Evolutionary conservation across 2,888 invertebrate species (phyloP).

Genomic region (Dynastes tityus): DNA sequence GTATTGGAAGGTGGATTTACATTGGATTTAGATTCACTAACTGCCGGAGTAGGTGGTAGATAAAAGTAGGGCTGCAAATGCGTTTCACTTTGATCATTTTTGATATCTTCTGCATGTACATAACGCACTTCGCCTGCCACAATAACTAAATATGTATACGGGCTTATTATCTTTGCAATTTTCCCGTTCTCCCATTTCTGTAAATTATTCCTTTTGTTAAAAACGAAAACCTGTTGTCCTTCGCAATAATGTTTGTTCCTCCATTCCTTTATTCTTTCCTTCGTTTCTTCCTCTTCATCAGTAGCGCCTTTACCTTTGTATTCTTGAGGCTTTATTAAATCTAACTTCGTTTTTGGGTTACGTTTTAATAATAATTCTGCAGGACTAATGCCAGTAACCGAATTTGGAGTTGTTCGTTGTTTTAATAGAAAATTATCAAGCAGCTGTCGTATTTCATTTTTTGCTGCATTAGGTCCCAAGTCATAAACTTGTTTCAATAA

Average conservation of each 20-base stretch:
- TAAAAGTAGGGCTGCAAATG: no score
- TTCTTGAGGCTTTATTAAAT: slow-evolving; percentile 11
- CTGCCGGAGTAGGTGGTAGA: no score
- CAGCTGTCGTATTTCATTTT: no score
- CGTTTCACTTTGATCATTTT: no score
- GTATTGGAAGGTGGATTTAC: no score
- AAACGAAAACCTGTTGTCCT: slow-evolving; percentile 17
- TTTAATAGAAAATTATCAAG: not conserved
- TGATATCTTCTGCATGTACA: slow-evolving; percentile 29
- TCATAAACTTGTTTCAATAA: not conserved
- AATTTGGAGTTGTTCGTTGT: slow-evolving; percentile 25
- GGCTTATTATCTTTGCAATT: slow-evolving; percentile 1
- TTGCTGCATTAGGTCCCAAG: no score
- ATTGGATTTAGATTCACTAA: no score
- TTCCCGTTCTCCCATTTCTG: not conserved
- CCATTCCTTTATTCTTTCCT: not conserved
- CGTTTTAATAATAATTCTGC: slow-evolving; percentile 30
- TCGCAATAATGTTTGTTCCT: not conserved
- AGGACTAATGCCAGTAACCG: slow-evolving; percentile 17
- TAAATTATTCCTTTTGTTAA: slow-evolving; percentile 21
- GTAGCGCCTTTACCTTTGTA: slow-evolving; percentile 1
- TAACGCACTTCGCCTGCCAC: slow-evolving; percentile 15
- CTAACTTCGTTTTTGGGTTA: slow-evolving; percentile 26
- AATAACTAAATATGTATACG: slow-evolving; percentile 17
- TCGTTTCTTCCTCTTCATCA: not conserved